phyloP scores from a whole-genome alignment of 2,113 vertebrate species.

The Strigops habroptila region DNA sequence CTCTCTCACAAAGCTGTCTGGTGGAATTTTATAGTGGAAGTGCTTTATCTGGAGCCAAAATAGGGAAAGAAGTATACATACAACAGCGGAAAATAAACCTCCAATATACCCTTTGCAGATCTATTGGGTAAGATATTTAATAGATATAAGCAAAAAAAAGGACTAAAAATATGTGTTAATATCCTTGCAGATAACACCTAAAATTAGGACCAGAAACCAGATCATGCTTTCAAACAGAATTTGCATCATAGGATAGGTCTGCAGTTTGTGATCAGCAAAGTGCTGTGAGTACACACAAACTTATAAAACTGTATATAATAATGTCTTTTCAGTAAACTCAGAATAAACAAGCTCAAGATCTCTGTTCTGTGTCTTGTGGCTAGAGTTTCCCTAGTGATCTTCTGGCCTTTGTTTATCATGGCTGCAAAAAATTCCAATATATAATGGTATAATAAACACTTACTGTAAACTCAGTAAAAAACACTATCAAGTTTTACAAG shows the following conservation, averaged over 20 bases:
- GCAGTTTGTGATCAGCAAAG: not conserved
- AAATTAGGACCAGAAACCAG: not conserved
- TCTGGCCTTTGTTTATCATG: not conserved
- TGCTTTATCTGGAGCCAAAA: not conserved
- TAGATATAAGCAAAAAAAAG: not conserved
- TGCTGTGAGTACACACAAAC: not conserved
- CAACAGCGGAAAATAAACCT: not conserved
- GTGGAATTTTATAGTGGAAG: not conserved
- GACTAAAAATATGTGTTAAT: not conserved
- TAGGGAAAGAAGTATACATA: not conserved
- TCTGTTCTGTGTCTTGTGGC: not conserved
- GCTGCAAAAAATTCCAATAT: not conserved
- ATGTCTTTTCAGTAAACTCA: not conserved
- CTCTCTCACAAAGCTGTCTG: not conserved
- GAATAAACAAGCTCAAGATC: not conserved
- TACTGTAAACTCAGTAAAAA: not conserved
- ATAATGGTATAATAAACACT: not conserved
- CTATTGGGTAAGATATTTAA: not conserved
- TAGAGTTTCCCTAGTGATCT: not conserved
- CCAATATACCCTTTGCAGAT: not conserved
- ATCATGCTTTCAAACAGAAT: not conserved
- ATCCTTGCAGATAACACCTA: not conserved
- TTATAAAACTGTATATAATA: not conserved
- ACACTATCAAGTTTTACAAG: not conserved
- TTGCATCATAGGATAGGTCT: not conserved